Evolutionary conservation across 37 sponge, comb jelly and placozoan genomes (phyloP).

Genomic region (Oopsacas minuta): DNA sequence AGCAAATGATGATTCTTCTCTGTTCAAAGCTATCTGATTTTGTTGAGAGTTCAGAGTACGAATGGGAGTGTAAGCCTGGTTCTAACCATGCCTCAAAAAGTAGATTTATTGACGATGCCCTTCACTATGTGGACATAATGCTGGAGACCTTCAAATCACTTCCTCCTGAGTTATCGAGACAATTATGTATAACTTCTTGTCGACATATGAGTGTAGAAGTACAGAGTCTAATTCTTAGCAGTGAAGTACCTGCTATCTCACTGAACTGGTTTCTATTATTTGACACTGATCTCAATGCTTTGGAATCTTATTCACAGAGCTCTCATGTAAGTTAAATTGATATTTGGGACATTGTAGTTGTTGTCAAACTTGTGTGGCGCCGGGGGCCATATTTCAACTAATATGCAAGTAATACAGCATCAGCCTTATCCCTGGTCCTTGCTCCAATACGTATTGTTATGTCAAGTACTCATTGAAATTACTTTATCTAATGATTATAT

Average conservation of each 20-base stretch:
- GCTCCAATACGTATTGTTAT: no score
- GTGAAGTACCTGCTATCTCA: neutral
- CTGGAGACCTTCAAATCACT: slow-evolving; percentile 17
- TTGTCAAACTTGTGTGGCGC: no score
- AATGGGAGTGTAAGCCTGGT: slow-evolving; percentile 8
- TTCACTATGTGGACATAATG: slow-evolving; percentile 2
- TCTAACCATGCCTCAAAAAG: neutral
- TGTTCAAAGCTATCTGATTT: neutral
- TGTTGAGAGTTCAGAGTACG: slow-evolving; percentile 5
- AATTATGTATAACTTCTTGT: neutral
- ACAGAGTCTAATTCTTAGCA: neutral
- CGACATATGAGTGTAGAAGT: neutral
- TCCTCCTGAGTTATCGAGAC: neutral
- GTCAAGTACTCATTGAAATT: no score
- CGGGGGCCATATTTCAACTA: no score
- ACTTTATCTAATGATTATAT: no score
- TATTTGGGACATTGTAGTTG: no score
- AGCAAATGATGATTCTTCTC: slow-evolving; percentile 14
- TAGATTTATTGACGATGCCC: slow-evolving; percentile 4
- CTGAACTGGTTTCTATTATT: slow-evolving; percentile 1
- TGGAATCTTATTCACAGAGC: neutral
- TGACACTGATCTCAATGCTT: neutral
- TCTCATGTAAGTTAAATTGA: neutral
- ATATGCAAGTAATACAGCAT: no score
- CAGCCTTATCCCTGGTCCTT: no score